A percentile compares a stretch with the other conserved stretches of the same genome.
These are phyloP conservation scores for Machaerirhynchus nigripectus DNA, from an alignment of 2,113 vertebrate genomes.

Conservation along the genomic window DNA sequence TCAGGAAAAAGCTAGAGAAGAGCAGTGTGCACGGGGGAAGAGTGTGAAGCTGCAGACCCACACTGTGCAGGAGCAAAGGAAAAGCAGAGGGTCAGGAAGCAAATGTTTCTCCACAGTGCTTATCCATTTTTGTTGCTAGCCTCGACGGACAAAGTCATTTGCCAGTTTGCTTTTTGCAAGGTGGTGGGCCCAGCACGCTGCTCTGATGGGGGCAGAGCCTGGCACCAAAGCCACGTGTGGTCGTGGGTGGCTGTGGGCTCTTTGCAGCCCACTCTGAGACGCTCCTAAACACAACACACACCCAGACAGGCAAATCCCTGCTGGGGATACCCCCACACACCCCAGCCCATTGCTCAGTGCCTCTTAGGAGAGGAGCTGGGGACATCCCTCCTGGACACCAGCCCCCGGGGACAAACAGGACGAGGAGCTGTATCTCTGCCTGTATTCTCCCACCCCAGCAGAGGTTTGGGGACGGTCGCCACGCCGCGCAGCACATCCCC, in stretches of 20 bases:
- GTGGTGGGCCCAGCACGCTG: background rate
- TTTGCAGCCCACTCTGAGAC: background rate
- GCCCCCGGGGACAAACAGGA: background rate
- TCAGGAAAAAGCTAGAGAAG: background rate
- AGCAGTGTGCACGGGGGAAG: background rate
- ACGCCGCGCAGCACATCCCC: background rate
- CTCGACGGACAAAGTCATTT: background rate
- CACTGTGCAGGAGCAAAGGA: background rate
- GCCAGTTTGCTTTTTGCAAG: background rate
- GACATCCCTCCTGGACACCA: background rate
- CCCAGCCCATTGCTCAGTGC: rapidly evolving
- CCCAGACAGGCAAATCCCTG: background rate
- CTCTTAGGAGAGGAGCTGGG: background rate
- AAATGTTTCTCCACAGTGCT: background rate
- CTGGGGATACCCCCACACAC: rapidly evolving
- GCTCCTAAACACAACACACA: background rate
- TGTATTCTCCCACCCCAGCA: background rate
- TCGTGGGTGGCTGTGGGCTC: background rate
- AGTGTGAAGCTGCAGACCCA: background rate
- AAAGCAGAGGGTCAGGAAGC: background rate
- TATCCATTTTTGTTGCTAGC: background rate
- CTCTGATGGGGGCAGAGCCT: background rate
- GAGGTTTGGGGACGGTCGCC: background rate
- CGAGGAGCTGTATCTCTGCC: background rate
- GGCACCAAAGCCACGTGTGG: background rate